A percentile compares a stretch with the other conserved stretches of the same genome.
These are phyloP conservation scores for Microtus californicus DNA, from an alignment of 2,797 vertebrate genomes.

Conservation along the genomic window DNA sequence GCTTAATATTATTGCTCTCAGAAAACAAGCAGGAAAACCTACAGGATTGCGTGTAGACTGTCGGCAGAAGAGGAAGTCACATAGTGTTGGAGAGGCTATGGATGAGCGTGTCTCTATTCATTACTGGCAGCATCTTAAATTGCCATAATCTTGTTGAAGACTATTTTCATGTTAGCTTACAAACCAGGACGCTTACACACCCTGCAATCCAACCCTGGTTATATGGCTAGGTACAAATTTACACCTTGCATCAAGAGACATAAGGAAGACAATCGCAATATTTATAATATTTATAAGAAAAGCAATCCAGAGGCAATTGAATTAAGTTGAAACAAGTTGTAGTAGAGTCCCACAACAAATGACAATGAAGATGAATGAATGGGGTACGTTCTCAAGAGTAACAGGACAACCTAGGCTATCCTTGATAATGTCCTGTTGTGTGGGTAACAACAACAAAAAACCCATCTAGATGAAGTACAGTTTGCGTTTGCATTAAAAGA, in stretches of 20 bases:
- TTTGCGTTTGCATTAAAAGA: not conserved
- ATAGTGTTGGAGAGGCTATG: not conserved
- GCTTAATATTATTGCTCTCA: not conserved
- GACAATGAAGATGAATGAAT: conserved; percentile 49
- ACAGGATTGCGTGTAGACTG: not conserved
- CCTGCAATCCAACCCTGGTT: conserved; percentile 1
- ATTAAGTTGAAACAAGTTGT: conserved; percentile 34
- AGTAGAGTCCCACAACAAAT: not conserved
- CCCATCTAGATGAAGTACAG: not conserved
- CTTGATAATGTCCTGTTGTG: not conserved
- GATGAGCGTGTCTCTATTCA: not conserved
- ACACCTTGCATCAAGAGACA: not conserved
- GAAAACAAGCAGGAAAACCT: conserved; percentile 5
- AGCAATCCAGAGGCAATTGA: conserved; percentile 27
- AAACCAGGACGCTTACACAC: conserved; percentile 38
- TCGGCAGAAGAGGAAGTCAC: not conserved
- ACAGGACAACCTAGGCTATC: not conserved
- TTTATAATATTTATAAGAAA: conserved; percentile 27
- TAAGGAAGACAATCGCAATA: conserved; percentile 35
- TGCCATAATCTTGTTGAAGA: not conserved
- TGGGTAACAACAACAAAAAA: conserved; percentile 2
- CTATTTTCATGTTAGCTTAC: conserved; percentile 47
- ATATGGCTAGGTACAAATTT: conserved; percentile 32
- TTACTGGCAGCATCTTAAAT: conserved; percentile 37
- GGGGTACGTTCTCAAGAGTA: not conserved